These are phyloP conservation scores for Mactra quadrangularis DNA, from an alignment of 1,140 invertebrate genomes.

Conservation along the genomic window DNA sequence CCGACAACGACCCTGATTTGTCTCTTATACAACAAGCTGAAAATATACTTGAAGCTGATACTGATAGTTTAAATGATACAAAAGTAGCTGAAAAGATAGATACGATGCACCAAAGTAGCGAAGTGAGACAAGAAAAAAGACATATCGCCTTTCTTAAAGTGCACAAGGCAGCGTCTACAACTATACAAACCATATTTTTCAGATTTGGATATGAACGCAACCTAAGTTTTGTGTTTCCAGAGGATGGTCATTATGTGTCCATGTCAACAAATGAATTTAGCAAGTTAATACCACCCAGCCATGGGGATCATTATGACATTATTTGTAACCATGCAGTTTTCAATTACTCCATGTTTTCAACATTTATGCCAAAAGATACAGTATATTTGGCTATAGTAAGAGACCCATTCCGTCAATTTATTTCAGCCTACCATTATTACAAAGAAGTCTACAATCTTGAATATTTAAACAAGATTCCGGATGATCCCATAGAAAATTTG, in stretches of 20 bases:
- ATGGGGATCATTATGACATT: conserved; percentile 61
- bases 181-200: conserved; percentile 84
- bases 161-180: conserved; percentile 85
- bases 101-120: too few species aligned
- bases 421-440: conserved; percentile 69
- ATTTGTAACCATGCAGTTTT: conserved; percentile 70
- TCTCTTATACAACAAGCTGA: too few species aligned
- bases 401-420: conserved; percentile 66
- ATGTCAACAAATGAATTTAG: conserved; percentile 9
- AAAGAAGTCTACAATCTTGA: conserved; percentile 2
- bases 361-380: conserved; percentile 65
- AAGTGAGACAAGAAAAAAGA: conserved; percentile 38
- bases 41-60: too few species aligned
- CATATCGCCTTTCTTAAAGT: conserved; percentile 72
- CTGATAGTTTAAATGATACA: too few species aligned
- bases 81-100: too few species aligned
- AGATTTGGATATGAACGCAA: conserved; percentile 85
- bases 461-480: conserved; percentile 55
- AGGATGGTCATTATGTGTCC: conserved; percentile 48
- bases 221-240: conserved; percentile 83
- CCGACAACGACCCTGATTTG: too few species aligned
- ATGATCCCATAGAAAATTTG: conserved; percentile 31
- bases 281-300: conserved; percentile 12
- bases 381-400: conserved; percentile 70
- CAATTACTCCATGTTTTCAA: conserved; percentile 50